A percentile compares a stretch with the other conserved stretches of the same genome.
phyloP scores from a whole-genome alignment of 2,113 vertebrate species.

The Ophthalmolycus amberensis region DNA sequence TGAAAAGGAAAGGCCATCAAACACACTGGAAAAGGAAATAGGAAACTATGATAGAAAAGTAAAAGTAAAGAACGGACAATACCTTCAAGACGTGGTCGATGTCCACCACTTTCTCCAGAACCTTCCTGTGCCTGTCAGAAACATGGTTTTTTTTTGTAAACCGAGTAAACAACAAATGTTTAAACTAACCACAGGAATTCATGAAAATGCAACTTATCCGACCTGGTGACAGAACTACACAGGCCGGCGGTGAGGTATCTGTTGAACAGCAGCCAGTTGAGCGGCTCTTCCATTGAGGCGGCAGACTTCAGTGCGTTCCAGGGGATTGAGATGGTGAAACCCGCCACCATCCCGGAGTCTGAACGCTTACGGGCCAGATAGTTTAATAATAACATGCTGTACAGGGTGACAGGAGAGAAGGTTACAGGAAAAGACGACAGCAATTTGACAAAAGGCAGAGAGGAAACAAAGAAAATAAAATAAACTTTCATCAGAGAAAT shows the following conservation, averaged over 20 bases:
- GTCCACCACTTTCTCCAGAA: slow-evolving; percentile 84
- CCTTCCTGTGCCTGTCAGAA: slow-evolving; percentile 80
- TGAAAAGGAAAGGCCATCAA: not conserved
- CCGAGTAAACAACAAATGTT: not conserved
- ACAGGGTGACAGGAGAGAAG: not conserved
- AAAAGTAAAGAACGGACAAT: not conserved
- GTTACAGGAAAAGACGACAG: not conserved
- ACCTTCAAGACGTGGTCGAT: slow-evolving; percentile 87
- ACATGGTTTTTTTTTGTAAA: not conserved
- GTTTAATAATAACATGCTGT: slow-evolving; percentile 87
- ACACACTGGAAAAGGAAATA: not conserved
- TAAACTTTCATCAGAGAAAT: not conserved
- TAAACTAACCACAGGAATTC: no score
- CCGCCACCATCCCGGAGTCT: slow-evolving; percentile 79
- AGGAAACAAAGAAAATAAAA: not conserved
- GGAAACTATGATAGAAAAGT: fast-evolving
- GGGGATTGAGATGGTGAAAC: slow-evolving; percentile 82
- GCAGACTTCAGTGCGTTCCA: slow-evolving; percentile 85
- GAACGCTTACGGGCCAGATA: slow-evolving; percentile 80
- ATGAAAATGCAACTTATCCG: not conserved
- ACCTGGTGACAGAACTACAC: slow-evolving; percentile 72
- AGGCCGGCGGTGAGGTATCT: slow-evolving; percentile 74
- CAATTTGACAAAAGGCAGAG: not conserved
- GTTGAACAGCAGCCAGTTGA: slow-evolving; percentile 89
- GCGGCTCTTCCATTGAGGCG: slow-evolving; percentile 84